Evolutionary conservation across 2,888 invertebrate species (phyloP).

Genomic region (Rhagonycha lutea): DNA sequence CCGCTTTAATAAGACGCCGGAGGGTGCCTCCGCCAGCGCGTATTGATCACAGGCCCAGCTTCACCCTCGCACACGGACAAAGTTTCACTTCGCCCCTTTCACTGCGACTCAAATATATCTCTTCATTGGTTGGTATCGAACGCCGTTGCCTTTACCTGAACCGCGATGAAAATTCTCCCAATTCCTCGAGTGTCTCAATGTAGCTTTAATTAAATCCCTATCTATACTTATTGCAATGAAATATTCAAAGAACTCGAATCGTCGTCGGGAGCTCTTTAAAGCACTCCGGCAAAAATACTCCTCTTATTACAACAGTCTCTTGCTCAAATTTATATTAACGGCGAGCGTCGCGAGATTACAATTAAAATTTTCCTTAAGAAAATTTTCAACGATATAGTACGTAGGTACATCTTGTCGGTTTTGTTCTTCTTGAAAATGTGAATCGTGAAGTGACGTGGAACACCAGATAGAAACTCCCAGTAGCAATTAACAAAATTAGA

Average conservation of each 20-base stretch:
- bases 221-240: slow-evolving; percentile 38
- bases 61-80: slow-evolving; percentile 41
- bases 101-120: slow-evolving; percentile 42
- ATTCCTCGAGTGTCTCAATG: slow-evolving; percentile 41
- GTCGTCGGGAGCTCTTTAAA: slow-evolving; percentile 25
- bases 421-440: background rate
- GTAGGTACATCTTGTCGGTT: background rate
- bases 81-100: slow-evolving; percentile 46
- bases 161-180: slow-evolving; percentile 36
- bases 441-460: slow-evolving; percentile 23
- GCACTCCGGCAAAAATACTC: slow-evolving; percentile 28
- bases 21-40: slow-evolving; percentile 45
- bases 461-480: slow-evolving; percentile 31
- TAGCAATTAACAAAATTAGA: slow-evolving; percentile 48
- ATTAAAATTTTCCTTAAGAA: background rate
- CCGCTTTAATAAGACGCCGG: slow-evolving; percentile 47
- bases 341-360: slow-evolving; percentile 11
- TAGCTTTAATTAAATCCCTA: slow-evolving; percentile 46
- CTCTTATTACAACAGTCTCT: slow-evolving; percentile 9
- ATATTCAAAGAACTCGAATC: slow-evolving; percentile 33
- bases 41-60: slow-evolving; percentile 44
- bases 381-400: background rate
- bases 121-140: slow-evolving; percentile 40
- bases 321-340: slow-evolving; percentile 18
- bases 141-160: slow-evolving; percentile 29